Percentiles rank a stretch among this genome's conserved stretches.
Evolutionary conservation across 2,888 invertebrate species (phyloP).

Genomic region (Tetrapedia diversipes): DNA sequence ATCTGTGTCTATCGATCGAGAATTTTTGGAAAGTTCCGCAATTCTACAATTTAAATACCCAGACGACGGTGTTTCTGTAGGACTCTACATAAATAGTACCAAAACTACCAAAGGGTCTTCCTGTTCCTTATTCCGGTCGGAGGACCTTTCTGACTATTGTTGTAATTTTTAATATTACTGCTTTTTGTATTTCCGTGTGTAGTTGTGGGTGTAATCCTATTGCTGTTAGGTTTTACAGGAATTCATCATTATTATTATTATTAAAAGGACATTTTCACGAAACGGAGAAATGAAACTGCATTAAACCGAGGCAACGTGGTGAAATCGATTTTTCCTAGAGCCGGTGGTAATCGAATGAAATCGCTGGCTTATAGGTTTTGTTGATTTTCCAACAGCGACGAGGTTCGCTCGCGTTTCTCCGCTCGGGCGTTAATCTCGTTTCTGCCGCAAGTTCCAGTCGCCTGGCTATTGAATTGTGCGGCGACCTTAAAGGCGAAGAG

Average conservation of each 20-base stretch:
- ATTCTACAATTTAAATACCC: too few relatives aligned
- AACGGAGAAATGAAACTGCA: constrained; percentile 1
- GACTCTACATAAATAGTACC: not conserved
- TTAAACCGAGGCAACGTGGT: not conserved
- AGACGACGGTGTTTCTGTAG: not conserved
- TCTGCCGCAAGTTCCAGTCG: constrained; percentile 4
- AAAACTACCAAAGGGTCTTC: too few relatives aligned
- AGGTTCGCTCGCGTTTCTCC: constrained; percentile 18
- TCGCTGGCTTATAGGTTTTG: constrained; percentile 28
- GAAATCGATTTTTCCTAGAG: constrained; percentile 11
- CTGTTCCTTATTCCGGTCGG: too few relatives aligned
- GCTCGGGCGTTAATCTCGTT: constrained; percentile 35
- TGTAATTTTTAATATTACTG: too few relatives aligned
- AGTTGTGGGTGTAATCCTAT: too few relatives aligned
- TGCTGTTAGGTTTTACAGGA: too few relatives aligned
- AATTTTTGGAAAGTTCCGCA: not conserved
- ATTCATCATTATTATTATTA: too few relatives aligned
- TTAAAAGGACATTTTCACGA: too few relatives aligned
- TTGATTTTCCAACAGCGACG: not conserved
- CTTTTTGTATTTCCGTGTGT: too few relatives aligned
- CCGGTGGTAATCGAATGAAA: constrained; percentile 36
- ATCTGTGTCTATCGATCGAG: too few relatives aligned
- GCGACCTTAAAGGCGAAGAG: constrained; percentile 11
- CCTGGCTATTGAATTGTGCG: constrained; percentile 21
- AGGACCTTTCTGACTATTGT: too few relatives aligned